Percentiles rank a stretch among this genome's conserved stretches.
Conservation (phyloP, 2,113 vertebrate genomes). For the Cercocebus atys region DNA sequence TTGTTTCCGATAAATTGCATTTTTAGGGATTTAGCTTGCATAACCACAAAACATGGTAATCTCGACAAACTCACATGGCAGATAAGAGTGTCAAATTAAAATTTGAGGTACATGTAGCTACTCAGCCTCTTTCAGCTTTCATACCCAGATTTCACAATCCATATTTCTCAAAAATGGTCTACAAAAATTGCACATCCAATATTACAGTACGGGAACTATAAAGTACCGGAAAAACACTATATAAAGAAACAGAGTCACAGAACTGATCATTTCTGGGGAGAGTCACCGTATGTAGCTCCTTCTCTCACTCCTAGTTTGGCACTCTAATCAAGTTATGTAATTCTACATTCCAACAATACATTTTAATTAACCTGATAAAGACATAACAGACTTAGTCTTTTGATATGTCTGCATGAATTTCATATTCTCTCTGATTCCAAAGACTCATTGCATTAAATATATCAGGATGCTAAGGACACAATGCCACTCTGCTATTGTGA, state of each 20-base stretch:
- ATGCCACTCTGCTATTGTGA: not conserved
- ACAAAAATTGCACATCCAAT: not conserved
- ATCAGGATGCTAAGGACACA: not conserved
- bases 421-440: not conserved
- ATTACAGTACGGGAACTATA: not conserved
- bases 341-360: not conserved
- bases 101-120: not conserved
- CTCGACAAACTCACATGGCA: not conserved
- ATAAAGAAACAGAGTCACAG: not conserved
- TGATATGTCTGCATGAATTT: not conserved
- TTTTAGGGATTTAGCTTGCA: not conserved
- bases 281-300: not conserved
- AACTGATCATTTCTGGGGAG: not conserved
- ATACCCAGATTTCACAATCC: not conserved
- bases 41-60: not conserved
- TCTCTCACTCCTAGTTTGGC: not conserved
- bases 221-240: too few species aligned
- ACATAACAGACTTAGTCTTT: not conserved
- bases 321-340: not conserved
- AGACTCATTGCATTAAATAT: not conserved
- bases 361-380: not conserved
- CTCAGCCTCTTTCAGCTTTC: not conserved
- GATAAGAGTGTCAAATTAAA: not conserved
- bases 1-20: not conserved
- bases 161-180: not conserved